Conservation (phyloP, 2,888 invertebrate species). For the Leptura quadrifasciata region DNA sequence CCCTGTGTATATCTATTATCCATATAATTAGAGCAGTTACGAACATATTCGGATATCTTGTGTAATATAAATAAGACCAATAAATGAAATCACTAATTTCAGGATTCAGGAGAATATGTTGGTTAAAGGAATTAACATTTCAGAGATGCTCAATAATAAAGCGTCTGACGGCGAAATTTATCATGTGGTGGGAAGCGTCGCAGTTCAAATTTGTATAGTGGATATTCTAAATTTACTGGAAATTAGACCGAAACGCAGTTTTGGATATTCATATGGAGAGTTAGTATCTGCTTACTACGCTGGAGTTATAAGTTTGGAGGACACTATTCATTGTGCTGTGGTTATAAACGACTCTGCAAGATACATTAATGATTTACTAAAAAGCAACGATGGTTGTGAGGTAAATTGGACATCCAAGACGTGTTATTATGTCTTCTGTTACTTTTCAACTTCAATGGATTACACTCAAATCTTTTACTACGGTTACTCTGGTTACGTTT, state of each 20-base stretch:
- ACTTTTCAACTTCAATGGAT: no score
- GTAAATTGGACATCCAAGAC: background rate
- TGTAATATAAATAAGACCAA: no score
- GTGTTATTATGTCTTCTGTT: no score
- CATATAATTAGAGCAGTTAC: no score
- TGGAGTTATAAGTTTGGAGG: conserved; percentile 87
- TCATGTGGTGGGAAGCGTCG: conserved; percentile 64
- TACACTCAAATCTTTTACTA: no score
- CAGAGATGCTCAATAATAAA: conserved; percentile 35
- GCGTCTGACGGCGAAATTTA: conserved; percentile 19
- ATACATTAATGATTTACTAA: conserved; percentile 16
- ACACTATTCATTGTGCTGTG: conserved; percentile 85
- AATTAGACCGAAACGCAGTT: conserved; percentile 58
- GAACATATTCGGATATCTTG: no score
- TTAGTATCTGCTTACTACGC: conserved; percentile 94
- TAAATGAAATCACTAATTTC: conserved; percentile 4
- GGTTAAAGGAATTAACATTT: conserved; percentile 52
- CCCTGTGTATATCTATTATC: no score
- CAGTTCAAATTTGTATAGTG: conserved; percentile 76
- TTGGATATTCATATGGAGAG: conserved; percentile 91
- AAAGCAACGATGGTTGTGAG: background rate
- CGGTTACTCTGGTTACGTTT: no score
- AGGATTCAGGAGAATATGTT: conserved; percentile 57
- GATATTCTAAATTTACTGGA: conserved; percentile 76
- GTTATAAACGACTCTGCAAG: conserved; percentile 46